Conservation (phyloP, 2,113 vertebrate genomes). For the Oreotrochilus melanogaster region DNA sequence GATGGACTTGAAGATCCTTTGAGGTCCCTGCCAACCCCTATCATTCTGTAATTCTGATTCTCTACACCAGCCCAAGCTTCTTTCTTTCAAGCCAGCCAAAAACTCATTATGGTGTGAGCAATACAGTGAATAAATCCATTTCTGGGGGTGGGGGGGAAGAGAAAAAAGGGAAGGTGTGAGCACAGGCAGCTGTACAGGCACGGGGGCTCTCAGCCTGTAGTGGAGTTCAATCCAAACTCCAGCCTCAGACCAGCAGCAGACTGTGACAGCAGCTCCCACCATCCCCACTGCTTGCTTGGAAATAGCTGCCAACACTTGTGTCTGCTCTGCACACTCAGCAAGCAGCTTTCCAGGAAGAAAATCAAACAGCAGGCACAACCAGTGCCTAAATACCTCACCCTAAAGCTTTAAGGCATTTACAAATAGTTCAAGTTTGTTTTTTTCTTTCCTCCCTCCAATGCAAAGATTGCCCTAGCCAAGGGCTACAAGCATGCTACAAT, state of each 20-base stretch:
- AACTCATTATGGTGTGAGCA: not conserved
- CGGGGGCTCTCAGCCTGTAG: not conserved
- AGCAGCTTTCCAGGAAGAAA: not conserved
- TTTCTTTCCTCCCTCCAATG: not conserved
- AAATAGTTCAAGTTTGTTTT: not conserved
- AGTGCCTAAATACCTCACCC: not conserved
- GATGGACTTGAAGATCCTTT: no score
- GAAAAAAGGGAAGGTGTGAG: not conserved
- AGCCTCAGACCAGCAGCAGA: not conserved
- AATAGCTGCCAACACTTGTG: not conserved
- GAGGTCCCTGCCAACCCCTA: no score
- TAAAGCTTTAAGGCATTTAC: constrained; percentile 28
- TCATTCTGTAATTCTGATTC: no score
- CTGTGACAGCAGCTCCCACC: not conserved
- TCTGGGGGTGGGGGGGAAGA: no score
- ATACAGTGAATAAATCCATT: not conserved
- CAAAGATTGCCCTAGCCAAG: not conserved
- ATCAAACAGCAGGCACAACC: not conserved
- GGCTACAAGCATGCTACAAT: not conserved
- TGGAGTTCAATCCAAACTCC: not conserved
- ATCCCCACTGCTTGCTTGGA: not conserved
- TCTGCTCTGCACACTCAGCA: not conserved
- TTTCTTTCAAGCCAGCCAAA: not conserved
- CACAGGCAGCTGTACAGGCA: not conserved
- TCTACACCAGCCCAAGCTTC: not conserved